Evolutionary conservation across 2,113 vertebrate species (phyloP), one percentile per base, ranked within the genome.

Genomic region (Trematomus loennbergii): DNA sequence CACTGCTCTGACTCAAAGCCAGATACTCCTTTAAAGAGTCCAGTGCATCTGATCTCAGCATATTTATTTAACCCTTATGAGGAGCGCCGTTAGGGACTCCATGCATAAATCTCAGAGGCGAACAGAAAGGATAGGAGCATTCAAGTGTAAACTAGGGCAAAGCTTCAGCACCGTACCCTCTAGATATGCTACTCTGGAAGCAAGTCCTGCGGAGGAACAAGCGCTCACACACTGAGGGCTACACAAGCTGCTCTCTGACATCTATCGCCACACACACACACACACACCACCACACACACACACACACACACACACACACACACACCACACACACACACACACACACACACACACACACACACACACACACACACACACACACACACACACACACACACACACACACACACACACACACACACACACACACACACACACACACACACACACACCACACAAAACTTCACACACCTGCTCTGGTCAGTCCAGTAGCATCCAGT

Each of bases 61-160:
- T 74, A 29, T 84, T 76, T 89, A 63, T 84, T 73, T 78, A 67
- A 74, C 81, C 63, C 82, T 43, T 66, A 80, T 67, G 72, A 92
- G 78, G 69, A 50, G 67, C 13, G 54, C 68, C 7, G 78, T 89
- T 82, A 92, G 81, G 43, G 46, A 77, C 87, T 83, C 58, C 65
- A 80, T 83, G 88, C 85, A 87, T 88, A 87, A 78, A 90, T 91
- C 87, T 91, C 88, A 81, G 78, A 86, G 89, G 85, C 75, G 48
- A 86, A 87, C 53, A 70, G 79, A 87, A 87, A 43, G 72, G 84
- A 90, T 89, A 72, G 73, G 86, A 93, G 87, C 88, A 81, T 85
- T 91, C 83, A 89, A 90, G 90, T 93, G 90, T 91, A 93, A 94
- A 94, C 88, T 93, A 88, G 93, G 92, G 92, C 93, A 93, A 87